A percentile compares a stretch with the other conserved stretches of the same genome.
These are phyloP conservation scores for Lampris megalopsis DNA, from an alignment of 2,113 vertebrate genomes.

Conservation along the genomic window DNA sequence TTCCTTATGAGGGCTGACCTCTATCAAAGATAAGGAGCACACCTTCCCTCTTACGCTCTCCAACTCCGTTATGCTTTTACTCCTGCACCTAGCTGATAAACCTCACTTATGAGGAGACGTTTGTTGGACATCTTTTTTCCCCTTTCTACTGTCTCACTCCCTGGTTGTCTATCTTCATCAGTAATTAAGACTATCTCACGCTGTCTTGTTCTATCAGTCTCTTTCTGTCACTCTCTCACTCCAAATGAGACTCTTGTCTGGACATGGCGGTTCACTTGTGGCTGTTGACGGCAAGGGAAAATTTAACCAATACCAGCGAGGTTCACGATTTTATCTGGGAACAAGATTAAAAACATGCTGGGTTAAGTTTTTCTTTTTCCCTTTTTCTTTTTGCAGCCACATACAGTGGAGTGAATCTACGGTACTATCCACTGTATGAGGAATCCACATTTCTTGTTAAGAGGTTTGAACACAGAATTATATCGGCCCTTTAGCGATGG, in stretches of 20 bases:
- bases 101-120: conserved; percentile 42
- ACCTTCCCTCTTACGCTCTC: conserved; percentile 62
- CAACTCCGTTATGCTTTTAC: conserved; percentile 21
- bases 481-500: too few species aligned
- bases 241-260: conserved; percentile 24
- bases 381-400: too few species aligned
- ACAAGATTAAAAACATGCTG: background rate
- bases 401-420: too few species aligned
- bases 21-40: conserved; percentile 75
- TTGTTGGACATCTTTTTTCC: conserved; percentile 41
- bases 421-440: too few species aligned
- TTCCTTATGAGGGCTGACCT: conserved; percentile 75
- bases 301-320: background rate
- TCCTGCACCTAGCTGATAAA: conserved; percentile 70
- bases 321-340: background rate
- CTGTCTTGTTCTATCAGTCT: conserved; percentile 11
- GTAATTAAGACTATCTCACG: conserved; percentile 54
- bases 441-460: too few species aligned
- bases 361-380: too few species aligned
- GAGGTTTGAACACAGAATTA: too few species aligned
- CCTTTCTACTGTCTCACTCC: conserved; percentile 33
- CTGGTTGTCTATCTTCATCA: conserved; percentile 53
- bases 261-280: conserved; percentile 25
- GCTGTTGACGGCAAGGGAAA: conserved; percentile 8
- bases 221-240: conserved; percentile 15